Evolutionary conservation across 2,113 vertebrate genomes (phyloP).

Genomic region (Onychorhynchus coronatus): DNA sequence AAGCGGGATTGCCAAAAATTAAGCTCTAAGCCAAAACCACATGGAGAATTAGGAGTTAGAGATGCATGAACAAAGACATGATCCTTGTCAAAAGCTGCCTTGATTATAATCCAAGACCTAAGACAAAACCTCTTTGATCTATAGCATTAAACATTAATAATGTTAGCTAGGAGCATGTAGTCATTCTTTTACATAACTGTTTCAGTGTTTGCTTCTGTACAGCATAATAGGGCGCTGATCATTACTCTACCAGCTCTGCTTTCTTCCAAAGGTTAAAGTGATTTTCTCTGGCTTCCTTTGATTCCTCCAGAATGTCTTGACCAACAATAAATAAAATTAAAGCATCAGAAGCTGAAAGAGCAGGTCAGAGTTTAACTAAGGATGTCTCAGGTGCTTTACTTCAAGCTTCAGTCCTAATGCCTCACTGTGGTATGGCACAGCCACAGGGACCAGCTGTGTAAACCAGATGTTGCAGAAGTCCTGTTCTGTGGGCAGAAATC

Average conservation of each 20-base stretch:
- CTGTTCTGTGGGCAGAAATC: not conserved
- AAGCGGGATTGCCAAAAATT: not conserved
- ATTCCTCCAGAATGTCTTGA: not conserved
- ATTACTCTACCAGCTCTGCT: not conserved
- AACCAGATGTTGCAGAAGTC: not conserved
- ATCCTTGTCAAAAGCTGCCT: not conserved
- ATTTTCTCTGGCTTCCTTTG: not conserved
- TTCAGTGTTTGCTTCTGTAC: not conserved
- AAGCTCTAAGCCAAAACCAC: not conserved
- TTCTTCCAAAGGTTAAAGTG: not conserved
- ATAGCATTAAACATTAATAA: not conserved
- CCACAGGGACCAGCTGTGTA: not conserved
- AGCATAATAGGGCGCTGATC: not conserved
- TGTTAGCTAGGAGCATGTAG: not conserved
- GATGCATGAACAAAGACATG: not conserved
- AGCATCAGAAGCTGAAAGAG: not conserved
- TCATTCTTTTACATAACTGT: not conserved
- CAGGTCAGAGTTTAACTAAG: not conserved
- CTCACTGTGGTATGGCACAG: not conserved
- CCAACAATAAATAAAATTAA: not conserved
- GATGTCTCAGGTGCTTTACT: not conserved
- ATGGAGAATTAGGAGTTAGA: not conserved
- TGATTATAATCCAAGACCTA: not conserved
- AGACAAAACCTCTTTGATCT: not conserved
- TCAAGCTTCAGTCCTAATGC: not conserved